These are phyloP conservation scores for Schizopygopsis malacanthus DNA, from an alignment of 2,797 vertebrate genomes.

Conservation along the genomic window DNA sequence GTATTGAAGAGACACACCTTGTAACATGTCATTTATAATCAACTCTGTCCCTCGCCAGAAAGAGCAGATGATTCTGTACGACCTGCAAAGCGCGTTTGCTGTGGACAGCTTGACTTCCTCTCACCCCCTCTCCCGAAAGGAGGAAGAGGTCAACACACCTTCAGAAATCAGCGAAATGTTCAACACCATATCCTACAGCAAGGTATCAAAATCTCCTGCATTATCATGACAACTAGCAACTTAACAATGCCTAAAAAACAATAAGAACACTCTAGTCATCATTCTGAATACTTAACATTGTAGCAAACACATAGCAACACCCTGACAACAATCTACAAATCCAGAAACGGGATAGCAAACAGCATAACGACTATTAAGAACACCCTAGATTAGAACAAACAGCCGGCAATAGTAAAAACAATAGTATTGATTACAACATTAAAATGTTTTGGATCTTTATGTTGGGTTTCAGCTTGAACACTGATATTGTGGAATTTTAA, in stretches of 20 bases:
- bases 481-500: background rate
- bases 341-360: background rate
- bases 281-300: background rate
- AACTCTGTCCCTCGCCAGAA: conserved; percentile 75
- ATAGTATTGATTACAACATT: background rate
- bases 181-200: conserved; percentile 90
- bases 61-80: conserved; percentile 84
- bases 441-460: background rate
- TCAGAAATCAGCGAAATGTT: conserved; percentile 91
- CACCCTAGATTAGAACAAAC: too few relatives aligned
- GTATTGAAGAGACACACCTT: background rate
- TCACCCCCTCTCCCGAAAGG: conserved; percentile 85
- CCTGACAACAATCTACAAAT: background rate
- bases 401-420: background rate
- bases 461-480: background rate
- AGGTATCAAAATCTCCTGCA: conserved; percentile 75
- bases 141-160: conserved; percentile 83
- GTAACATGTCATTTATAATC: background rate
- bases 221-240: background rate
- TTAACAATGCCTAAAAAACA: background rate
- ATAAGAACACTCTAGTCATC: background rate
- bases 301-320: background rate
- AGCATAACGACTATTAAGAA: background rate
- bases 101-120: conserved; percentile 87
- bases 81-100: conserved; percentile 83